Conservation (phyloP, 30 jellyfish, hydroid and myxozoan species). For the Aurelia aurita region DNA sequence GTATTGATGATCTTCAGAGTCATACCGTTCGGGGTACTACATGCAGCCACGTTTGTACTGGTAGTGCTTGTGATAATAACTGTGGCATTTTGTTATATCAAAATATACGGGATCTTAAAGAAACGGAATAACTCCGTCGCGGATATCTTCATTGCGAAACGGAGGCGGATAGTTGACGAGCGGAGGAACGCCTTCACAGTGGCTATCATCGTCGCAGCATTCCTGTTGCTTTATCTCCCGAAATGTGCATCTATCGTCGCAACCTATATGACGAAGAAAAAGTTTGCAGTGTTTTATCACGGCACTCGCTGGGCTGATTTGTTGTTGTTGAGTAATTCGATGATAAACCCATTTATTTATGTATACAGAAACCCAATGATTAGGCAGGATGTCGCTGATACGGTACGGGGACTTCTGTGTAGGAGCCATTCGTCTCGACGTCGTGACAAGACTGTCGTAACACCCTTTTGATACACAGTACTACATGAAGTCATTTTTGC, state of each 20-base stretch:
- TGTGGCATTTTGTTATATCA: not conserved
- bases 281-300: constrained; percentile 1
- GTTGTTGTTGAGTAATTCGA: not conserved
- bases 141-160: not conserved
- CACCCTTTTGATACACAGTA: too few relatives aligned
- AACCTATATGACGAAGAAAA: not conserved
- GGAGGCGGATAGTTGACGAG: not conserved
- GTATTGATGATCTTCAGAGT: not conserved
- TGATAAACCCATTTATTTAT: constrained; percentile 12
- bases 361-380: not conserved
- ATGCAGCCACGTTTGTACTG: not conserved
- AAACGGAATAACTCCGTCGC: not conserved
- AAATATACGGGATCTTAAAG: not conserved
- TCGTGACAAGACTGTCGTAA: too few relatives aligned
- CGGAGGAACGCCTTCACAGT: constrained; percentile 15
- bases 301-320: constrained; percentile 12
- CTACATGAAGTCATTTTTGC: too few relatives aligned
- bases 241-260: not conserved
- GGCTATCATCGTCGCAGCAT: constrained; percentile 4
- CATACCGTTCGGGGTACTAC: not conserved
- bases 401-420: too few relatives aligned
- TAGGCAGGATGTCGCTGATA: too few relatives aligned
- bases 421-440: too few relatives aligned
- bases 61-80: not conserved
- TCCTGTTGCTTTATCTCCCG: constrained; percentile 11